Evolutionary conservation across 2,797 vertebrate species (phyloP).

Genomic region (Myotis myotis): DNA sequence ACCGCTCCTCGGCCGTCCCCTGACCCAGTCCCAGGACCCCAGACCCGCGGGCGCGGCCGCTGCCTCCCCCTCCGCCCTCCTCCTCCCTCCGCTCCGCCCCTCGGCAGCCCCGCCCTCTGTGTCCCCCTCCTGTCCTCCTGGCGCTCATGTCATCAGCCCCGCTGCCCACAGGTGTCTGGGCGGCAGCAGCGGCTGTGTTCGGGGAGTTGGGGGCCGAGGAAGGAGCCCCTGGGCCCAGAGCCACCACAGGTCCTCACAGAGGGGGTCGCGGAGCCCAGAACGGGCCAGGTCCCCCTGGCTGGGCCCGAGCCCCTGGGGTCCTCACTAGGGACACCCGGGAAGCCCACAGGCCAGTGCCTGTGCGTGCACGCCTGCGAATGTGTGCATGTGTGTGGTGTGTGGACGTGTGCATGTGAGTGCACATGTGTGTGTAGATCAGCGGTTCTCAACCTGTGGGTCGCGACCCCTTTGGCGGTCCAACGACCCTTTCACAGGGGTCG

Average conservation of each 20-base stretch:
- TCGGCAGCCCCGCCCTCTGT: accelerated
- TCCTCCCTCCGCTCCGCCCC: accelerated
- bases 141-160: accelerated
- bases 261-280: not conserved
- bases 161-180: accelerated
- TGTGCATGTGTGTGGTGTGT: not conserved
- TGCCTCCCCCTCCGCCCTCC: not conserved
- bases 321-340: accelerated
- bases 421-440: no score
- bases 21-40: not conserved
- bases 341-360: not conserved
- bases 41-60: no score
- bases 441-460: no score
- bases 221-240: not conserved
- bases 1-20: not conserved
- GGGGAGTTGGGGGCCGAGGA: accelerated
- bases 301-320: not conserved
- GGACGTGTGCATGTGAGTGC: no score
- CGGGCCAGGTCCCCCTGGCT: no score
- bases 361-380: accelerated
- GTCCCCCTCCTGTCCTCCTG: not conserved
- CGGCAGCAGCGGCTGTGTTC: not conserved
- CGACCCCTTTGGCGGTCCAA: no score
- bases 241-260: accelerated
- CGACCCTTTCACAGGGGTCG: no score